These are phyloP conservation scores for Otocyon megalotis DNA, from an alignment of 2,113 vertebrate species.

Conservation along the genomic window DNA sequence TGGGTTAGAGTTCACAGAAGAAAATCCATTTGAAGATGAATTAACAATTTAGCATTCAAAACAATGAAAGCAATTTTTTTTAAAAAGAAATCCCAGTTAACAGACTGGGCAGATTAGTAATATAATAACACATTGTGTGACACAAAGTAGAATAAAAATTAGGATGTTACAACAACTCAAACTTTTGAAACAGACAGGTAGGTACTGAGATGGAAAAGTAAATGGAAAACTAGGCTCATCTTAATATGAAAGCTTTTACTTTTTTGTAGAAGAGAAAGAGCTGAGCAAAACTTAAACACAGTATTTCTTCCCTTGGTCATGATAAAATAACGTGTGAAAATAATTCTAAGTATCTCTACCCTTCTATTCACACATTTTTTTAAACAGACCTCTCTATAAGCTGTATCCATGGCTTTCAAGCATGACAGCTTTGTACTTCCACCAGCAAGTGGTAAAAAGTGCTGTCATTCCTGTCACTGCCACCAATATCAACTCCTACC, in stretches of 20 bases:
- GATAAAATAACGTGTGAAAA: slow-evolving; percentile 31
- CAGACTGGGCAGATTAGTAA: not conserved
- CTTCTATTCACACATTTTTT: slow-evolving; percentile 31
- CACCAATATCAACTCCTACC: slow-evolving; percentile 51
- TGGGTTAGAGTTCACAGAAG: slow-evolving; percentile 39
- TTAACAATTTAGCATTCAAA: not conserved
- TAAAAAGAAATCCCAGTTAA: not conserved
- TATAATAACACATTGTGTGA: not conserved
- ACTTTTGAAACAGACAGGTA: not conserved
- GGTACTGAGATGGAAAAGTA: not conserved
- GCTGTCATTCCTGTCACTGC: slow-evolving; percentile 65
- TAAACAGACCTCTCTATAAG: not conserved
- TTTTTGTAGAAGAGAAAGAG: not conserved
- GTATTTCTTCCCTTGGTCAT: not conserved
- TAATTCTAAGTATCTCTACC: not conserved
- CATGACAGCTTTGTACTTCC: slow-evolving; percentile 63
- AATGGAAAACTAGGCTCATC: not conserved
- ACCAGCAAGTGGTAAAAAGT: slow-evolving; percentile 67
- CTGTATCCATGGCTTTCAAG: slow-evolving; percentile 26
- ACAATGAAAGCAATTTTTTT: not conserved
- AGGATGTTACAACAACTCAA: slow-evolving; percentile 21
- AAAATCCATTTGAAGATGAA: slow-evolving; percentile 31
- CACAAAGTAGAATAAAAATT: slow-evolving; percentile 30
- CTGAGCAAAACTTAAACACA: slow-evolving; percentile 40
- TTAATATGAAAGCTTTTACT: slow-evolving; percentile 7